These are phyloP conservation scores for Chrysopa pallens DNA, from an alignment of 1,140 invertebrate genomes.

Conservation along the genomic window DNA sequence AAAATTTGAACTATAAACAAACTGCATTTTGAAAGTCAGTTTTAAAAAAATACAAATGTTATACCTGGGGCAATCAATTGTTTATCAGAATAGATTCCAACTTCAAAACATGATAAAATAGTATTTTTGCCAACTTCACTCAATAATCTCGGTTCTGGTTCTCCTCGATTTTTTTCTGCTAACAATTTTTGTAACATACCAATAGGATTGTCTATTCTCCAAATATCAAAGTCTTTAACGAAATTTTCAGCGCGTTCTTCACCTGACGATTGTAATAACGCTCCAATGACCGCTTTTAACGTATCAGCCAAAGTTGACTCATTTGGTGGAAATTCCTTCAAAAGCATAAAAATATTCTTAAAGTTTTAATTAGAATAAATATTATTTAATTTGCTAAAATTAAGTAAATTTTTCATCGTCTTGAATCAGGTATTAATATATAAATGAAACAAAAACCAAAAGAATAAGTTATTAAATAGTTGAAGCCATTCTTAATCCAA, in stretches of 20 bases:
- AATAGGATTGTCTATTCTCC: constrained; percentile 60
- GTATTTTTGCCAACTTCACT: constrained; percentile 59
- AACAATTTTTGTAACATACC: constrained; percentile 42
- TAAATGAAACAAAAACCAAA: constrained; percentile 6
- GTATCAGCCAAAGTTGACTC: constrained; percentile 47
- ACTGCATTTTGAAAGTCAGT: no score
- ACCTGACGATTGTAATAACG: constrained; percentile 44
- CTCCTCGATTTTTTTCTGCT: constrained; percentile 25
- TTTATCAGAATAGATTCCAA: constrained; percentile 73
- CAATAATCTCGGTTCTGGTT: constrained; percentile 61
- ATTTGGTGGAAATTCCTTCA: constrained; percentile 58
- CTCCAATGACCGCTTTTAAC: constrained; percentile 67
- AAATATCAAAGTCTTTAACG: constrained; percentile 76
- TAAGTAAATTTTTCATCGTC: no score
- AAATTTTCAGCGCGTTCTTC: constrained; percentile 46
- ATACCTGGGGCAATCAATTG: constrained; percentile 65
- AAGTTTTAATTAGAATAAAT: no score
- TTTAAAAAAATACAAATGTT: constrained; percentile 2
- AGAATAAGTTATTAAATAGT: no score
- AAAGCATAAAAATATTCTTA: constrained; percentile 12
- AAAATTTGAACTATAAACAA: no score
- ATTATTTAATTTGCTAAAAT: constrained; percentile 4
- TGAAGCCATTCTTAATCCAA: no score
- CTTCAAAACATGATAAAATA: constrained; percentile 59
- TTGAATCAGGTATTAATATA: not conserved